Evolutionary conservation across 2,888 invertebrate genomes (phyloP).

Genomic region (Gandaritis pyraliata): DNA sequence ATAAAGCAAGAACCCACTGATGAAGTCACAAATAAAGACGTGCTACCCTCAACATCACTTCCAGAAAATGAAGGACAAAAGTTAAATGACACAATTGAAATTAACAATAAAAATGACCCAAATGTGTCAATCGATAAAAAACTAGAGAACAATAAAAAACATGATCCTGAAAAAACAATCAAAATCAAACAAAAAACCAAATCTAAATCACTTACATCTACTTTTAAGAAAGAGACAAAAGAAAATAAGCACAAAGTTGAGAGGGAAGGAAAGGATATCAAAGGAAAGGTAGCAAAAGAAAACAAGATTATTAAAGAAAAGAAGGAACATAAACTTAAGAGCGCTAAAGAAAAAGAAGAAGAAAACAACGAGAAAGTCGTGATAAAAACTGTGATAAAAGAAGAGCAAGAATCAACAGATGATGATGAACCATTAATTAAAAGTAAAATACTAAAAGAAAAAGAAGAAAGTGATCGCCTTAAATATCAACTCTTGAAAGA

Average conservation of each 20-base stretch:
- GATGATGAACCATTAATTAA: conserved; percentile 76
- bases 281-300: conserved; percentile 58
- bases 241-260: conserved; percentile 45
- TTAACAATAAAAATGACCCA: conserved; percentile 30
- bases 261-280: conserved; percentile 53
- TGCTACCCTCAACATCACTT: conserved; percentile 34
- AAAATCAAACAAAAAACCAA: conserved; percentile 60
- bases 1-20: conserved; percentile 74
- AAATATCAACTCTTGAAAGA: conserved; percentile 76
- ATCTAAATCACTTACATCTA: conserved; percentile 31
- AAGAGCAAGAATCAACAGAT: conserved; percentile 73
- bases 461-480: conserved; percentile 65
- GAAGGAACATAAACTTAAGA: conserved; percentile 49
- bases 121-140: conserved; percentile 31
- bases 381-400: conserved; percentile 61
- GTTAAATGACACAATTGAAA: conserved; percentile 55
- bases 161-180: conserved; percentile 47
- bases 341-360: conserved; percentile 53
- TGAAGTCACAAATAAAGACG: conserved; percentile 49
- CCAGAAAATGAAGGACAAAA: conserved; percentile 51
- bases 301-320: conserved; percentile 62
- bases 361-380: conserved; percentile 45
- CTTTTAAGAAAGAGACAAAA: conserved; percentile 56
- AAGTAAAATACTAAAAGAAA: conserved; percentile 74
- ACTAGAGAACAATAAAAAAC: conserved; percentile 30